These are phyloP conservation scores for Peromyscus nudipes DNA, from an alignment of 2,797 vertebrate species.

Conservation along the genomic window DNA sequence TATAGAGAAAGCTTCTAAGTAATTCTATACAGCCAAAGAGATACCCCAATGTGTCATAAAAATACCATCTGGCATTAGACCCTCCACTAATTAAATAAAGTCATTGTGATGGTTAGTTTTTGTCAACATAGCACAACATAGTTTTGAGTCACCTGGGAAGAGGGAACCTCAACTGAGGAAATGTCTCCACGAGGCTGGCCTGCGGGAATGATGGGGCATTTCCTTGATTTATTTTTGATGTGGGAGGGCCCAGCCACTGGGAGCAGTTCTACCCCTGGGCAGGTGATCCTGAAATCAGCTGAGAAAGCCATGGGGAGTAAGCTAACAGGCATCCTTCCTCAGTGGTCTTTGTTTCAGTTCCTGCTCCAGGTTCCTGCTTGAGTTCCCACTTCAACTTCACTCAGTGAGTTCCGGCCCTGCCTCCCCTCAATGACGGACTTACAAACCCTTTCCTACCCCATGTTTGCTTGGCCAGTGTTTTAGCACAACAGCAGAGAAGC, in stretches of 20 bases:
- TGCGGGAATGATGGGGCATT: background rate
- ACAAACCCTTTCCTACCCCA: background rate
- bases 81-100: background rate
- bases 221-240: background rate
- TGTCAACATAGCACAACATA: background rate
- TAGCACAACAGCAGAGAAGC: background rate
- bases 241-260: background rate
- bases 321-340: background rate
- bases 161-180: background rate
- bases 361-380: background rate
- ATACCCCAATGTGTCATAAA: background rate
- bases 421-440: background rate
- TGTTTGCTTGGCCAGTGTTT: background rate
- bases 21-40: background rate
- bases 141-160: background rate
- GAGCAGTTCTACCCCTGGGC: background rate
- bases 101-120: background rate
- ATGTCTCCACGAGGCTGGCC: background rate
- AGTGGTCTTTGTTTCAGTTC: background rate
- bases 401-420: too few species aligned
- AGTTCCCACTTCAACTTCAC: too few species aligned
- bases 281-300: background rate
- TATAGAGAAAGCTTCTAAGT: slow-evolving; percentile 19
- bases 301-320: background rate
- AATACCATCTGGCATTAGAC: background rate